Conservation (phyloP, 30 jellyfish, hydroid and myxozoan species). For the Euphysa ruthae region DNA sequence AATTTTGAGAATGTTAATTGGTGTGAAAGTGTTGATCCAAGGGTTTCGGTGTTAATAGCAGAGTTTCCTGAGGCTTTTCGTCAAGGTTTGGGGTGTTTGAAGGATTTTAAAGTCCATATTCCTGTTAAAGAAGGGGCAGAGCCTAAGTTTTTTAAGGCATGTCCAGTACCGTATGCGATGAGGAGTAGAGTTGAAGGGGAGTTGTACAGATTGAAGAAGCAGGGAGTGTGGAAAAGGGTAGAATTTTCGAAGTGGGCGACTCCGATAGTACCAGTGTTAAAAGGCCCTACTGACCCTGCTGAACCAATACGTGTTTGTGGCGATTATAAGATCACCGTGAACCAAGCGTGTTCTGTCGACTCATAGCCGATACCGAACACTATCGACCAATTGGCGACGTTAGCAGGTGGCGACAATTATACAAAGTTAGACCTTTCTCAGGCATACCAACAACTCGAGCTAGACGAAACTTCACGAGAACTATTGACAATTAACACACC, state of each 20-base stretch:
- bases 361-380: slow-evolving; percentile 30
- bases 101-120: slow-evolving; percentile 11
- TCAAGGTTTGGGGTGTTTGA: slow-evolving; percentile 11
- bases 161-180: slow-evolving; percentile 41
- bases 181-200: slow-evolving; percentile 21
- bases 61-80: slow-evolving; percentile 17
- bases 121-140: slow-evolving; percentile 3
- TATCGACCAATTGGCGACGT: slow-evolving; percentile 6
- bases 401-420: slow-evolving; percentile 21
- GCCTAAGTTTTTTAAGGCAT: slow-evolving; percentile 15
- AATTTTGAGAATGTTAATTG: slow-evolving; percentile 8
- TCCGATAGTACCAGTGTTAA: slow-evolving; percentile 26
- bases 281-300: slow-evolving; percentile 19
- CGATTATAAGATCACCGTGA: slow-evolving; percentile 18
- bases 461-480: slow-evolving; percentile 28
- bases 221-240: slow-evolving; percentile 24
- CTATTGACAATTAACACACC: slow-evolving; percentile 23
- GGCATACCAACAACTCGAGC: too few species aligned
- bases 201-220: slow-evolving; percentile 13
- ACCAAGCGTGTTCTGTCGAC: slow-evolving; percentile 5
- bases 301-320: slow-evolving; percentile 26
- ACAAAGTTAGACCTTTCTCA: slow-evolving; percentile 30
- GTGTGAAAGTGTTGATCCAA: background rate
- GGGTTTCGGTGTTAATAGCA: slow-evolving; percentile 18
- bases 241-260: slow-evolving; percentile 25